A percentile compares a stretch with the other conserved stretches of the same genome.
phyloP scores from a whole-genome alignment of 2,113 vertebrate species.

The Neofelis nebulosa region DNA sequence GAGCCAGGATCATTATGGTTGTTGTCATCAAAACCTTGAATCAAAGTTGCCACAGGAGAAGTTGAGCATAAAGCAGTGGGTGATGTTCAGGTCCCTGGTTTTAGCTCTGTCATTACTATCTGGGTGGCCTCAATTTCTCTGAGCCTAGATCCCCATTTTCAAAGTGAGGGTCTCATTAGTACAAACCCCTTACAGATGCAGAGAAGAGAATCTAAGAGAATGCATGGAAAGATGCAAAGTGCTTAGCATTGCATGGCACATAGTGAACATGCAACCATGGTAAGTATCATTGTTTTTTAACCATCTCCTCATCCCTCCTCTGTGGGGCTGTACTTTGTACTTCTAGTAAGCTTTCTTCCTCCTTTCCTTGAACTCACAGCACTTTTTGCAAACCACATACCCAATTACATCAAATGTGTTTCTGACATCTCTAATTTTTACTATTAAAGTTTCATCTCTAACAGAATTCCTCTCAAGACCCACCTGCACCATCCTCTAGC shows the following conservation, averaged over 20 bases:
- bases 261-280: not conserved
- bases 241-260: not conserved
- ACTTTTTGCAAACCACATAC: not conserved
- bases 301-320: not conserved
- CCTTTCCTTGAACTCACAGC: not conserved
- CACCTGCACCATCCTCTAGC: too few relatives aligned
- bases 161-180: not conserved
- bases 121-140: not conserved
- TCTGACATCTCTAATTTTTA: not conserved
- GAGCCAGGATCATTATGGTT: too few relatives aligned
- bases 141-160: not conserved
- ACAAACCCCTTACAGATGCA: too few relatives aligned
- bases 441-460: not conserved
- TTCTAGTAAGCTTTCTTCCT: not conserved
- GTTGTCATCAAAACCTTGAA: not conserved
- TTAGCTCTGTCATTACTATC: not conserved
- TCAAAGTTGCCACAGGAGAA: not conserved
- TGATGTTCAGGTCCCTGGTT: too few relatives aligned
- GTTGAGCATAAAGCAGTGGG: not conserved
- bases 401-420: not conserved
- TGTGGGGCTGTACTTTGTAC: too few relatives aligned
- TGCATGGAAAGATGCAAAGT: not conserved
- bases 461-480: not conserved
- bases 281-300: not conserved
- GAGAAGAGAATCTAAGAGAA: not conserved